These are phyloP conservation scores for Chinchilla lanigera DNA, from an alignment of 2,113 vertebrate genomes.

Conservation along the genomic window DNA sequence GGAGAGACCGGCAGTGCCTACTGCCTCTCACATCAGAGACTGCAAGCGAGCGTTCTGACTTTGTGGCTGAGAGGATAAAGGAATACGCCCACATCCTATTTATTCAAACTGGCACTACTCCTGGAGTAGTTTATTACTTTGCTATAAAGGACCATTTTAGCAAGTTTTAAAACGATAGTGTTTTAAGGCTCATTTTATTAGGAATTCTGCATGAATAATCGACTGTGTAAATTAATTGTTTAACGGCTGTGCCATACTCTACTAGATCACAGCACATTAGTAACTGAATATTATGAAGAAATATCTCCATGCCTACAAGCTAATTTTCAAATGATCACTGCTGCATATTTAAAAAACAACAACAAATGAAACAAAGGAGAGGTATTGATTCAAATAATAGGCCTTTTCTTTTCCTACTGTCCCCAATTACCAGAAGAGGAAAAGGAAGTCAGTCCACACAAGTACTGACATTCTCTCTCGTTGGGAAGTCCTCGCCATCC, in stretches of 20 bases:
- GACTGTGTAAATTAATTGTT: constrained; percentile 81
- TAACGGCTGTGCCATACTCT: constrained; percentile 71
- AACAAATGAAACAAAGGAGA: constrained; percentile 12
- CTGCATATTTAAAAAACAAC: constrained; percentile 13
- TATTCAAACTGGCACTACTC: not conserved
- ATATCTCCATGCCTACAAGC: constrained; percentile 77
- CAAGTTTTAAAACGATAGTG: constrained; percentile 72
- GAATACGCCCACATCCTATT: not conserved
- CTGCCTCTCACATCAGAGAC: not conserved
- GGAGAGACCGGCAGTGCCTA: too few species aligned
- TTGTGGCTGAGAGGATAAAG: fast-evolving
- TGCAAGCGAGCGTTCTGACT: fast-evolving
- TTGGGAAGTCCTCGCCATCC: not conserved
- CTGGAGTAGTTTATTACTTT: not conserved
- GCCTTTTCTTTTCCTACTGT: not conserved
- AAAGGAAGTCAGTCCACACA: not conserved
- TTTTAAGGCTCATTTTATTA: constrained; percentile 72
- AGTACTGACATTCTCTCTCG: not conserved
- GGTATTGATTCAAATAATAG: not conserved
- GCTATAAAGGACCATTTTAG: constrained; percentile 68
- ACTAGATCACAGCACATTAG: constrained; percentile 79
- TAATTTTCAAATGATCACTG: constrained; percentile 74
- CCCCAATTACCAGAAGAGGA: not conserved
- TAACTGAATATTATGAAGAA: constrained; percentile 76
- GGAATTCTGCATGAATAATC: constrained; percentile 71